Percentiles rank a stretch among this genome's conserved stretches.
These are phyloP conservation scores for Molossus molossus DNA, from an alignment of 2,797 vertebrate genomes.

Conservation along the genomic window DNA sequence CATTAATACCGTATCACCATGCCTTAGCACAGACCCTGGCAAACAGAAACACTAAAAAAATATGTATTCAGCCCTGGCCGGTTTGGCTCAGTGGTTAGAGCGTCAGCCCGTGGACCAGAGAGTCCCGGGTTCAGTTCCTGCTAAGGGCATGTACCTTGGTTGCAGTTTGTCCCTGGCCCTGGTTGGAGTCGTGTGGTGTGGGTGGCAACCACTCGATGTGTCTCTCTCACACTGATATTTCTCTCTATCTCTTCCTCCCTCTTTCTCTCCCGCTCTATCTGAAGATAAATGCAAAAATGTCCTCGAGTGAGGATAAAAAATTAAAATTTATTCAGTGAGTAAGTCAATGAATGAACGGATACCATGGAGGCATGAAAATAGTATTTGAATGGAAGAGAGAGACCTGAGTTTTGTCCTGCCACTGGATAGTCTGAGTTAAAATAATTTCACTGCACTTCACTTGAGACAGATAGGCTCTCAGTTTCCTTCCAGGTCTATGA, in stretches of 20 bases:
- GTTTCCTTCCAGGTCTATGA: background rate
- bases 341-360: background rate
- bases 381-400: background rate
- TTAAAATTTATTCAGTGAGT: background rate
- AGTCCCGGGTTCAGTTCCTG: too few relatives aligned
- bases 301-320: too few relatives aligned
- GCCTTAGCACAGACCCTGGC: background rate
- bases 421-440: background rate
- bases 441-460: background rate
- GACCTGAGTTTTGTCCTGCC: slow-evolving; percentile 5
- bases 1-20: background rate
- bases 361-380: background rate
- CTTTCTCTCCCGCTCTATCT: too few relatives aligned
- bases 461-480: slow-evolving; percentile 10
- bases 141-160: too few relatives aligned
- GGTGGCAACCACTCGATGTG: too few relatives aligned
- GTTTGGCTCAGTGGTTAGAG: too few relatives aligned
- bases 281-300: too few relatives aligned
- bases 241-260: too few relatives aligned
- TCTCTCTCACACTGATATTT: too few relatives aligned
- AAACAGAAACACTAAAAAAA: slow-evolving; percentile 8
- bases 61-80: background rate
- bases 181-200: too few relatives aligned
- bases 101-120: too few relatives aligned
- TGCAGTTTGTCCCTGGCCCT: too few relatives aligned